Evolutionary conservation across 2,888 invertebrate species (phyloP).

Genomic region (Ormyrus labotus): DNA sequence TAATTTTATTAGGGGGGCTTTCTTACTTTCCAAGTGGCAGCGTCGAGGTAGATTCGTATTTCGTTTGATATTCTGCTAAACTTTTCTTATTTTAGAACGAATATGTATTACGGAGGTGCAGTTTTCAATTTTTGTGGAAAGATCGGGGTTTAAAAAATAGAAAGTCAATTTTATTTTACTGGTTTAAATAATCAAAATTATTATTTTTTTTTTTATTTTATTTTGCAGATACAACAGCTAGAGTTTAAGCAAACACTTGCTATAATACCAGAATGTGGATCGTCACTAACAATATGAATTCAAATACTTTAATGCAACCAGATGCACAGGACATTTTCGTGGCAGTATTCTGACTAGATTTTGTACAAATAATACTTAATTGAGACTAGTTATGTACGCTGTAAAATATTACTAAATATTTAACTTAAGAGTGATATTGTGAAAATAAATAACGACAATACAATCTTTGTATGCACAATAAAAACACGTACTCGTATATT

Average conservation of each 20-base stretch:
- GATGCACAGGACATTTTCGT: constrained; percentile 40
- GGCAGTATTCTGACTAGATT: constrained; percentile 19
- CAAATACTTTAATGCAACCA: constrained; percentile 19
- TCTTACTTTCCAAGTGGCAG: too few species aligned
- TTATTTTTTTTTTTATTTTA: constrained; percentile 13
- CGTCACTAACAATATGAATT: constrained; percentile 40
- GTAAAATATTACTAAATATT: constrained; percentile 20
- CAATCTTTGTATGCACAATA: constrained; percentile 7
- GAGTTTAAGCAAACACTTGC: constrained; percentile 69
- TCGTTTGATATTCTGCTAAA: too few species aligned
- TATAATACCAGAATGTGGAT: constrained; percentile 68
- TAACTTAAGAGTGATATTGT: not conserved
- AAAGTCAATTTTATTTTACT: too few species aligned
- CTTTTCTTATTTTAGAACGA: too few species aligned
- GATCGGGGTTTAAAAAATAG: too few species aligned
- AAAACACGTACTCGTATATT: not conserved
- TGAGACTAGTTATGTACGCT: constrained; percentile 22
- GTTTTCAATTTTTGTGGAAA: too few species aligned
- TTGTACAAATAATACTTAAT: constrained; percentile 48
- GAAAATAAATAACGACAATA: constrained; percentile 25
- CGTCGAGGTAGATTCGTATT: too few species aligned
- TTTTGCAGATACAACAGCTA: constrained; percentile 69
- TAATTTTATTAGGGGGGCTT: not conserved
- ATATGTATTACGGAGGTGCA: too few species aligned
- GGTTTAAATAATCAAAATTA: too few species aligned